Evolutionary conservation across 2,113 vertebrate species (phyloP).

Genomic region (Cricetomys ansorgei): DNA sequence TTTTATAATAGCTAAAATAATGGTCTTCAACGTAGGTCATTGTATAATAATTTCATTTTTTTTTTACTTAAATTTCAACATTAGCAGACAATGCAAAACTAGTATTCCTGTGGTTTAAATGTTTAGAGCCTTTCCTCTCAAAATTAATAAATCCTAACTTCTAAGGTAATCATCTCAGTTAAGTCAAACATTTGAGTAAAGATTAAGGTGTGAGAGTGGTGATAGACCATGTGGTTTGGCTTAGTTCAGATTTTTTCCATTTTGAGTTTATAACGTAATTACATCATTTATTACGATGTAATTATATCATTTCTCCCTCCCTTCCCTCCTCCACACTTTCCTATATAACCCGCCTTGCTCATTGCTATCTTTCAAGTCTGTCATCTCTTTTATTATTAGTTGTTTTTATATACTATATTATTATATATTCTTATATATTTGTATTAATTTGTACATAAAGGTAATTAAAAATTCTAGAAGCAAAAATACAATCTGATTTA

Average conservation of each 20-base stretch:
- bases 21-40: neutral
- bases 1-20: neutral
- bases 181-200: neutral
- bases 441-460: too few species aligned
- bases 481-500: neutral
- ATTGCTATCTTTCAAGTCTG: fast-evolving
- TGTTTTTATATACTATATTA: neutral
- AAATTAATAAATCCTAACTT: neutral
- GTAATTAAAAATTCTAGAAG: too few species aligned
- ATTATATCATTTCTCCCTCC: neutral
- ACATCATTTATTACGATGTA: neutral
- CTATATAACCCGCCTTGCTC: neutral
- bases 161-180: neutral
- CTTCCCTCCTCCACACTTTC: neutral
- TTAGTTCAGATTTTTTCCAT: neutral
- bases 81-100: neutral
- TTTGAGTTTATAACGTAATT: neutral
- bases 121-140: neutral
- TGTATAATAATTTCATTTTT: neutral
- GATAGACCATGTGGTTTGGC: too few species aligned
- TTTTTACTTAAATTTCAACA: neutral
- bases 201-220: neutral
- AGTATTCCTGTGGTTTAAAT: neutral
- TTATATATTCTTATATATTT: too few species aligned
- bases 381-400: neutral